Conservation (phyloP, 2,113 vertebrate species). For the Phalacrocorax brasilianus region DNA sequence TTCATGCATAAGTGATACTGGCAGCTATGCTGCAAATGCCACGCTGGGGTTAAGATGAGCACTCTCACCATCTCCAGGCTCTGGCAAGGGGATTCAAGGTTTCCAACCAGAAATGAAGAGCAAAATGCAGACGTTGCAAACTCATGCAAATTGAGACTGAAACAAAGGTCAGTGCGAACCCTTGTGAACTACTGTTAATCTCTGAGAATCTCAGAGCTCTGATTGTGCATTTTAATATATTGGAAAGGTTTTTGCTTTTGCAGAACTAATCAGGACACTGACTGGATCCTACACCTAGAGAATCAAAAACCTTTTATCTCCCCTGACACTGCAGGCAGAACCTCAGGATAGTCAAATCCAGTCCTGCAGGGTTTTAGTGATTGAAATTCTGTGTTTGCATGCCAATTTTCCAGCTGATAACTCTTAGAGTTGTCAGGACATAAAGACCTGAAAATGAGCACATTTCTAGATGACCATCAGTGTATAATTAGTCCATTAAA, state of each 20-base stretch:
- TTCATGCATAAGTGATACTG: background rate
- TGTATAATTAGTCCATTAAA: constrained; percentile 73
- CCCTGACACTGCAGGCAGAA: background rate
- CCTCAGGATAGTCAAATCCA: background rate
- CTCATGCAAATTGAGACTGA: constrained; percentile 44
- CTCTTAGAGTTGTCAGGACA: constrained; percentile 65
- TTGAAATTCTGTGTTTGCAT: constrained; percentile 66
- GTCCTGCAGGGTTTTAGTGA: constrained; percentile 47
- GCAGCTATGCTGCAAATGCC: background rate
- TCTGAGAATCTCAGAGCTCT: constrained; percentile 26
- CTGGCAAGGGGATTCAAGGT: constrained; percentile 45
- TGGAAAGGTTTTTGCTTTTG: constrained; percentile 12
- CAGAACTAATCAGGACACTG: background rate
- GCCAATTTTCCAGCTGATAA: constrained; percentile 70
- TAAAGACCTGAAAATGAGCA: constrained; percentile 59
- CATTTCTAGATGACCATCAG: constrained; percentile 71
- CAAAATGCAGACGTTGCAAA: constrained; percentile 49
- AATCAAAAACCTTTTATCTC: background rate
- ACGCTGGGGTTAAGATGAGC: background rate
- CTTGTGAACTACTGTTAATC: constrained; percentile 48
- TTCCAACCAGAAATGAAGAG: constrained; percentile 13
- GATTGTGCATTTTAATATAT: constrained; percentile 34
- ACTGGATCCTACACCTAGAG: background rate
- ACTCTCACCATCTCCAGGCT: background rate
- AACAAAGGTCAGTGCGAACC: constrained; percentile 54